Evolutionary conservation across 2,797 vertebrate species (phyloP).

Genomic region (Delichon dasypus): DNA sequence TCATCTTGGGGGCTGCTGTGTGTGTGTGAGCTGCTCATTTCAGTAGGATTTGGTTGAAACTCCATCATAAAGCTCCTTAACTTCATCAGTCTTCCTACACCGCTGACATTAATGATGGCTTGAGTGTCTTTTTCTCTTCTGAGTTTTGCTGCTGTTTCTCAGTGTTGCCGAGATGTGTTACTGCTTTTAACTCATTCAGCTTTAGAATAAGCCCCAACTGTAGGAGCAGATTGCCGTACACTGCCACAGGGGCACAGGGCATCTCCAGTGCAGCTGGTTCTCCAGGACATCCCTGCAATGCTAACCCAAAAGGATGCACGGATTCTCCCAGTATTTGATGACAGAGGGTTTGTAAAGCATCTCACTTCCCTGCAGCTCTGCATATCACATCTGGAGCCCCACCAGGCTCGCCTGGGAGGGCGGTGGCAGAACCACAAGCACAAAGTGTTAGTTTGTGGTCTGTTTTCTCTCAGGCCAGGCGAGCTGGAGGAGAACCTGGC

Average conservation of each 20-base stretch:
- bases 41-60: not conserved
- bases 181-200: not conserved
- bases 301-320: rapidly evolving
- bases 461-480: not conserved
- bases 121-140: not conserved
- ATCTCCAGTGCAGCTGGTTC: not conserved
- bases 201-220: not conserved
- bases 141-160: not conserved
- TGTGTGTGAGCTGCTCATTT: not conserved
- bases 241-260: not conserved
- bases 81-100: not conserved
- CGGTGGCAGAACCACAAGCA: not conserved
- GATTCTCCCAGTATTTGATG: not conserved
- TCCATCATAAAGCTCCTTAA: not conserved
- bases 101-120: not conserved
- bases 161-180: rapidly evolving
- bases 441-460: not conserved
- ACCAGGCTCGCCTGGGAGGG: rapidly evolving
- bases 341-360: not conserved
- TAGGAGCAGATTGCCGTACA: rapidly evolving
- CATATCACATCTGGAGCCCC: rapidly evolving
- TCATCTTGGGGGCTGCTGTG: not conserved
- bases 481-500: not conserved
- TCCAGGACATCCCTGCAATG: not conserved
- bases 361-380: not conserved